Percentiles rank a stretch among this genome's conserved stretches.
These are phyloP conservation scores for Helicolenus hilgendorfi DNA, from an alignment of 2,797 vertebrate species.

Conservation along the genomic window DNA sequence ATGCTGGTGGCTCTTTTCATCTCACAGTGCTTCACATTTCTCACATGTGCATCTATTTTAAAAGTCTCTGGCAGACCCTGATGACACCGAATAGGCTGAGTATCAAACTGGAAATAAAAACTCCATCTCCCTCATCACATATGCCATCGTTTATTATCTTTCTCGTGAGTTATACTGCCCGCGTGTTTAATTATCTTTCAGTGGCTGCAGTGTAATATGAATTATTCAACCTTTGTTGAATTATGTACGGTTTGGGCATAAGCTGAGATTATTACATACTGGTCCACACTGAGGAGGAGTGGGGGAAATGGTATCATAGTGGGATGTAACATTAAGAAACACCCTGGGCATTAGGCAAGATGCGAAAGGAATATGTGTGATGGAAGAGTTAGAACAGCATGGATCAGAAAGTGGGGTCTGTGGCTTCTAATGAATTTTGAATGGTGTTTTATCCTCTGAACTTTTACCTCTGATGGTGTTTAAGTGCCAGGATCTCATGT, in stretches of 20 bases:
- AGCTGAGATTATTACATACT: constrained; percentile 71
- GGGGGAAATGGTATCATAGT: constrained; percentile 49
- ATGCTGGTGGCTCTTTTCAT: not conserved
- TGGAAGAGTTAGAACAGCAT: constrained; percentile 35
- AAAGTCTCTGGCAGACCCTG: constrained; percentile 14
- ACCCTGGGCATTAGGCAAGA: constrained; percentile 49
- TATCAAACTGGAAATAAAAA: constrained; percentile 59
- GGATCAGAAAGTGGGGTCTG: constrained; percentile 50
- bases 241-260: constrained; percentile 78
- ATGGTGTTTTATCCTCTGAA: constrained; percentile 59
- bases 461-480: constrained; percentile 42
- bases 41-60: constrained; percentile 20
- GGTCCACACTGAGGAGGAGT: constrained; percentile 35
- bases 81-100: constrained; percentile 7
- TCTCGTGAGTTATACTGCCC: constrained; percentile 65
- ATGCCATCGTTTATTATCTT: constrained; percentile 63
- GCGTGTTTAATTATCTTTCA: constrained; percentile 82
- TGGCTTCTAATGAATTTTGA: constrained; percentile 64
- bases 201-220: constrained; percentile 68
- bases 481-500: constrained; percentile 34
- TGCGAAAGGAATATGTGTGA: constrained; percentile 46
- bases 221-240: constrained; percentile 85
- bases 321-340: constrained; percentile 62
- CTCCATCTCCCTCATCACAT: constrained; percentile 33
- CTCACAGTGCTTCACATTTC: not conserved